A percentile compares a stretch with the other conserved stretches of the same genome.
Evolutionary conservation across 2,113 vertebrate genomes (phyloP).

Genomic region (Chamaea fasciata): DNA sequence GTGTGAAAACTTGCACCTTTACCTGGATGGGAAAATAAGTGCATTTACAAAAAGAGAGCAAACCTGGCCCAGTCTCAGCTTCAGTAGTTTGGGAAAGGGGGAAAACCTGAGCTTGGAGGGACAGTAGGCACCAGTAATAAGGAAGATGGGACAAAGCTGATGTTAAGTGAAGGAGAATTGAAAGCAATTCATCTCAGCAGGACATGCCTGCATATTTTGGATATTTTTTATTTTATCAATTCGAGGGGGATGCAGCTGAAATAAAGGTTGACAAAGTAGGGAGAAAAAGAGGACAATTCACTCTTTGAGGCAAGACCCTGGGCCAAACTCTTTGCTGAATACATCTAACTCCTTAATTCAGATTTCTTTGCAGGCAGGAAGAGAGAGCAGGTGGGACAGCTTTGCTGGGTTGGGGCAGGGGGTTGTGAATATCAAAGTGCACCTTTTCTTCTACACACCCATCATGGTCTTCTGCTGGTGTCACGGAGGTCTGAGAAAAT

Average conservation of each 20-base stretch:
- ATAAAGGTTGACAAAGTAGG: not conserved
- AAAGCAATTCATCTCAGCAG: conserved; percentile 30
- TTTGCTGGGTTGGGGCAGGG: not conserved
- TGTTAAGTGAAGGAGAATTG: not conserved
- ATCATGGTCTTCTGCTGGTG: not conserved
- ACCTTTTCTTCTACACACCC: not conserved
- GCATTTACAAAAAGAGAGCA: not conserved
- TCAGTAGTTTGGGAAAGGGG: not conserved
- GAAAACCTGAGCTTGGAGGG: not conserved
- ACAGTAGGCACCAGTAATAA: conserved; percentile 19
- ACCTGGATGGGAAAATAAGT: not conserved
- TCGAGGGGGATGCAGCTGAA: not conserved
- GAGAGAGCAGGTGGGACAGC: not conserved
- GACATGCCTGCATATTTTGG: not conserved
- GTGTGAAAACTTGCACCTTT: not conserved
- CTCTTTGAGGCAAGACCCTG: not conserved
- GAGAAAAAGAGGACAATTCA: not conserved
- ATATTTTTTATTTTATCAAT: not conserved
- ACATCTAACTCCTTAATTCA: not conserved
- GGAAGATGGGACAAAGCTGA: conserved; percentile 8
- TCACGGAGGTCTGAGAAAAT: not conserved
- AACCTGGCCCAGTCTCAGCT: not conserved
- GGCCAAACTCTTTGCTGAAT: not conserved
- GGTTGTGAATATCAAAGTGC: not conserved
- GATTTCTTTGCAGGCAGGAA: not conserved